Evolutionary conservation across 2,888 invertebrate species (phyloP), one percentile per base, ranked within the genome.

Genomic region (Stenodema calcarata): DNA sequence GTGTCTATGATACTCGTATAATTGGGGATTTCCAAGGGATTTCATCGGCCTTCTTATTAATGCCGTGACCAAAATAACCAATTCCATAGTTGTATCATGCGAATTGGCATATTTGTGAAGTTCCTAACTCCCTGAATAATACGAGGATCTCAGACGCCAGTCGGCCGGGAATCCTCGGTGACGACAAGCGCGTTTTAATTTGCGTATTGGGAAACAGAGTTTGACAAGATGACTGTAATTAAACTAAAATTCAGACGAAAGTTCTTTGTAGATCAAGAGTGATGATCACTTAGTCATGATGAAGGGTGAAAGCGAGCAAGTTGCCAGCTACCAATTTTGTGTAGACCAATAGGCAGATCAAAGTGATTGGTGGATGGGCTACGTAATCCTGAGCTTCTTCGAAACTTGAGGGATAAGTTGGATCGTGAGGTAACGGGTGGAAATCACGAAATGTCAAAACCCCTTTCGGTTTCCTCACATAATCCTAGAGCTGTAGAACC

Each of bases 381-480:
- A 18, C 7, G 27, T 62, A 62, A 23, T 23, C 62, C 62, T 23
- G 23, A 62, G 54, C 18, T 62, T 27, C 62, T 23, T 62, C 23
- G 62, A 62, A 23, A 62, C 62, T 62, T 62, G 62, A 35, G 14
- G 73, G 41, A 41, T n/a, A 16, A 73, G n/a, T 73, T 28, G 28
- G 35, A 14, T 41, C 47, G 44, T 44, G 78, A 23, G 42, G 78
- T 42, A 78, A 78, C 44, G 18, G 78, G 78, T 78, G 78, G 42
- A 76, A 42, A 76, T 76, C 76, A 41, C 76, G 76, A 27, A 16
- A 44, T 78, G 16, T 44, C 78, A 42, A 41, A 78, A 78, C 42
- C 1, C 23, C 18, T 6, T 18, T 44, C 27, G 16, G 78, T 41
- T 78, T 78, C 78, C 16, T 27, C 41, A 44, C 23, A 44, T 78